Evolutionary conservation across 64 coral and sea anemone genomes (phyloP), one percentile per base, ranked within the genome.

Genomic region (Stylophora pistillata): DNA sequence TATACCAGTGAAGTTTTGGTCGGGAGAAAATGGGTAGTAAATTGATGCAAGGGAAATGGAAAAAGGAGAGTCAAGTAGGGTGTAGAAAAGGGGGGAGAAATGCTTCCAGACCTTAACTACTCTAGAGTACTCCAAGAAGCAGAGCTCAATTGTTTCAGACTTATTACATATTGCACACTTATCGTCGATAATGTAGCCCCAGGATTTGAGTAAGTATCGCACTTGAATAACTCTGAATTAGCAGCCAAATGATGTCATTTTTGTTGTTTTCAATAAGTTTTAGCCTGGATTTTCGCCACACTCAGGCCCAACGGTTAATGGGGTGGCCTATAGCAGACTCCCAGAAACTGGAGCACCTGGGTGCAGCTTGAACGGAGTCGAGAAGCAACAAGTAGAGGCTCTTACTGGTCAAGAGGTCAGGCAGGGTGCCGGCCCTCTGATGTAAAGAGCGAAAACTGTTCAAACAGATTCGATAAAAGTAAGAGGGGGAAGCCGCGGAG

Each of bases 91-190:
- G n/a, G n/a, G n/a, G n/a, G n/a, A n/a, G n/a, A n/a, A n/a, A n/a
- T n/a, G n/a, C n/a, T n/a, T n/a, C n/a, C n/a, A 71, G 4, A 81
- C 66, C 15, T 14, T 10, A 2, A 28, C 41, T 0, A 56, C 65
- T 2, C 78, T 10, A 30, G 55, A 18, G 54, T 78, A 90, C 6
- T 82, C 20, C 1, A 82, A 56, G 15, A 90, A 90, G 60, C 78
- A 71, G 31, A 81, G 64, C 6, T 81, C 34, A 16, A 55, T 13
- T 13, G 88, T 89, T 72, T 89, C 88, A 18, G 9, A 5, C 0
- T 26, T 11, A 4, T 30, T 14, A 41, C 86, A 81, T 9, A 64
- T 0, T 1, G 78, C 30, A 33, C 78, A 81, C 16, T 21, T 59
- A 9, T 34, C 16, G 0, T 5, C 4, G 4, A 2, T 10, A 7